These are phyloP conservation scores for Nemapogon koenigi DNA, from an alignment of 2,888 invertebrate genomes.

Conservation along the genomic window DNA sequence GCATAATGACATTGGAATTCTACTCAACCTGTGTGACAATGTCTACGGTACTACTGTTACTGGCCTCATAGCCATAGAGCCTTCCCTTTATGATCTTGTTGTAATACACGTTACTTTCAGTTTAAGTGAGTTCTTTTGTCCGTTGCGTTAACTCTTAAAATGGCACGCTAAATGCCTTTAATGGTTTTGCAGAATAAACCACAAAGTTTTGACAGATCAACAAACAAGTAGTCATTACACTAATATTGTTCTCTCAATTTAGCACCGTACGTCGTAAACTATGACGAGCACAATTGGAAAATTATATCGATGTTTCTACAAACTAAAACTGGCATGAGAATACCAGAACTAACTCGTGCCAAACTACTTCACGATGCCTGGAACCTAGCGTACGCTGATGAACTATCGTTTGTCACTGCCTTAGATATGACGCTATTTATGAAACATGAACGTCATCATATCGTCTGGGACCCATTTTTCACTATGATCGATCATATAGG, in stretches of 20 bases:
- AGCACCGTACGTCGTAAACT: conserved; percentile 86
- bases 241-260: no score
- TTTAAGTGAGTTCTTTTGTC: no score
- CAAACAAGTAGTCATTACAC: no score
- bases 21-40: no score
- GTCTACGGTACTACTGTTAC: no score
- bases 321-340: conserved; percentile 52
- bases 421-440: conserved; percentile 82
- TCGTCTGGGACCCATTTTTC: conserved; percentile 85
- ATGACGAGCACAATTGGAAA: conserved; percentile 79
- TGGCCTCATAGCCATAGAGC: no score
- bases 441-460: conserved; percentile 73
- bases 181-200: conserved; percentile 18
- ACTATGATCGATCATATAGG: conserved; percentile 84
- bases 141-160: no score
- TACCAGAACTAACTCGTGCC: conserved; percentile 76
- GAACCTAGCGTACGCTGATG: conserved; percentile 80
- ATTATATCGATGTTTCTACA: conserved; percentile 71
- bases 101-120: no score
- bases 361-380: conserved; percentile 80
- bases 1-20: no score
- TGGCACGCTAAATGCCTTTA: conserved; percentile 10
- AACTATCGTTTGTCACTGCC: conserved; percentile 76
- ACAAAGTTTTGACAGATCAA: no score
- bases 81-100: no score